These are phyloP conservation scores for Drosophila athabasca DNA, from an alignment of 1,140 invertebrate species.

Conservation along the genomic window DNA sequence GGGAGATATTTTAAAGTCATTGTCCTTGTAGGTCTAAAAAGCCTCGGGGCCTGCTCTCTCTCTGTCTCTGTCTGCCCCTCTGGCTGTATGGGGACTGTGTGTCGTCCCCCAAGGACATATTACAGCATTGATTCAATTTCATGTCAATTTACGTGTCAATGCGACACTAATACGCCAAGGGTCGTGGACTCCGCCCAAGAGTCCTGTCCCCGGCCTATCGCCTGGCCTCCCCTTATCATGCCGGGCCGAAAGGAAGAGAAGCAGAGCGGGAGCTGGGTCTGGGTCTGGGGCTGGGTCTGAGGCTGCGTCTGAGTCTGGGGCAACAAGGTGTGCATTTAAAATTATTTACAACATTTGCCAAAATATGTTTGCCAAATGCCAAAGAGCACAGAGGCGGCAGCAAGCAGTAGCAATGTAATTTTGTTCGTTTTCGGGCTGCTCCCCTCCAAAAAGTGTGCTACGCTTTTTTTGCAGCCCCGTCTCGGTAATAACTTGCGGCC, in stretches of 20 bases:
- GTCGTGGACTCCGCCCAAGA: slow-evolving; percentile 53
- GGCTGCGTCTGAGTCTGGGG: too few relatives aligned
- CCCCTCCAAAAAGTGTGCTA: slow-evolving; percentile 36
- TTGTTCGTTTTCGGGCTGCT: slow-evolving; percentile 9
- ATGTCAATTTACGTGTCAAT: slow-evolving; percentile 84
- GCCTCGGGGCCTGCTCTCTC: background rate
- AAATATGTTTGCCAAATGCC: slow-evolving; percentile 77
- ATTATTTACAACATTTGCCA: slow-evolving; percentile 82
- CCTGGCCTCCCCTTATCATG: slow-evolving; percentile 29
- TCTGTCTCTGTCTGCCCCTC: background rate
- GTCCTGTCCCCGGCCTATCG: background rate
- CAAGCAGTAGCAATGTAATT: slow-evolving; percentile 19
- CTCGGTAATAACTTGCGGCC: slow-evolving; percentile 76
- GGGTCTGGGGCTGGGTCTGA: background rate
- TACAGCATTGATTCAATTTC: slow-evolving; percentile 84
- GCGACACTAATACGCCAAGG: slow-evolving; percentile 82
- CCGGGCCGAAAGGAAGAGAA: slow-evolving; percentile 19
- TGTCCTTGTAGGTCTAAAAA: slow-evolving; percentile 48
- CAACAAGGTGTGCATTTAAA: slow-evolving; percentile 72
- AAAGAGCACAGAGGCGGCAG: slow-evolving; percentile 5
- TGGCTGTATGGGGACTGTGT: slow-evolving; percentile 19
- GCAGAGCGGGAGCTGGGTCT: background rate
- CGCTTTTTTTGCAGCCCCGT: slow-evolving; percentile 17
- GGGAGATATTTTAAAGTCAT: slow-evolving; percentile 73
- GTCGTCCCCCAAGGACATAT: slow-evolving; percentile 80